Evolutionary conservation across 2,113 vertebrate species (phyloP).

Genomic region (Microcebus murinus): DNA sequence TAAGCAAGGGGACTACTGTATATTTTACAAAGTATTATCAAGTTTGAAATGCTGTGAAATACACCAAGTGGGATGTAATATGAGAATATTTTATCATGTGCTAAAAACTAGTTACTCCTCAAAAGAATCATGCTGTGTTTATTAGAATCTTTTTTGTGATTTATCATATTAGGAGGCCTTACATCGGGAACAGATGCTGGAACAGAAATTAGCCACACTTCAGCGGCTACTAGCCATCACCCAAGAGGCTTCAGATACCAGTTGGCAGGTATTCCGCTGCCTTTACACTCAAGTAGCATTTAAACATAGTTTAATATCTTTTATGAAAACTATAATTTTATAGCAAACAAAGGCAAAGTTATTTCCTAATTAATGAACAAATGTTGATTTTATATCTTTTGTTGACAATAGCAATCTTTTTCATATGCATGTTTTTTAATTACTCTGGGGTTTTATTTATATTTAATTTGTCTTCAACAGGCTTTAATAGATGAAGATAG

Average conservation of each 20-base stretch:
- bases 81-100: background rate
- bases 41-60: background rate
- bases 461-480: conserved; percentile 83
- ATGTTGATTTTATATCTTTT: conserved; percentile 26
- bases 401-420: background rate
- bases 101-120: conserved; percentile 27
- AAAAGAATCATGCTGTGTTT: conserved; percentile 6
- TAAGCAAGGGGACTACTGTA: background rate
- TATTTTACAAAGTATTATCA: conserved; percentile 34
- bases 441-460: conserved; percentile 39
- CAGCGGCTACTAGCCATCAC: conserved; percentile 96
- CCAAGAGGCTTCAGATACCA: conserved; percentile 98
- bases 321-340: conserved; percentile 48
- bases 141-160: conserved; percentile 66
- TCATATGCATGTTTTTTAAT: conserved; percentile 18
- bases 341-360: background rate
- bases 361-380: conserved; percentile 44
- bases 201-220: conserved; percentile 98
- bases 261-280: conserved; percentile 94
- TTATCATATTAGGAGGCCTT: conserved; percentile 93
- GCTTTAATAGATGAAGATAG: conserved; percentile 99
- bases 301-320: background rate
- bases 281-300: conserved; percentile 4
- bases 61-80: background rate
- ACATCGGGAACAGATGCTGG: conserved; percentile 99